Conservation (phyloP, 2,113 vertebrate species). For the Speoplatyrhinus poulsoni region DNA sequence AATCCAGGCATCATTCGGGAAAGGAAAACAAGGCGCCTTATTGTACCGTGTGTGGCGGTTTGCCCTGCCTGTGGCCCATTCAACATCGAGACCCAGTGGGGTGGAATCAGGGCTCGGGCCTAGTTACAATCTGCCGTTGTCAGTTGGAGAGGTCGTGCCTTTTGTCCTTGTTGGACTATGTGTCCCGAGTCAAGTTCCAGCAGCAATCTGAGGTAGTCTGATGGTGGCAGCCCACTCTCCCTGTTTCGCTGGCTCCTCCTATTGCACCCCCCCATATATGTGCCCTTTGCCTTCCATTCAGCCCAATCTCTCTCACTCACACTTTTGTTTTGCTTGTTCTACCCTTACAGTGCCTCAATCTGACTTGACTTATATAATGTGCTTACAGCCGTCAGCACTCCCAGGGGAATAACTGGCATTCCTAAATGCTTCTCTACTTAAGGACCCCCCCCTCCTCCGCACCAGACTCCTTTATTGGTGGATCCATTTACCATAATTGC, state of each 20-base stretch:
- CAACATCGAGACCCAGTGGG: constrained; percentile 1
- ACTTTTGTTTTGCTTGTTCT: constrained; percentile 29
- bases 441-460: neutral
- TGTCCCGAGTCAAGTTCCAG: constrained; percentile 26
- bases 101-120: neutral
- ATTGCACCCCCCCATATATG: constrained; percentile 18
- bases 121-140: neutral
- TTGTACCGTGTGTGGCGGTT: constrained; percentile 4
- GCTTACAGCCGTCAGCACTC: constrained; percentile 38
- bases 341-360: constrained; percentile 43
- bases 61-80: constrained; percentile 1
- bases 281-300: constrained; percentile 42
- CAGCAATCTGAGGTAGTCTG: constrained; percentile 28
- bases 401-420: constrained; percentile 49
- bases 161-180: constrained; percentile 31
- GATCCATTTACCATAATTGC: constrained; percentile 57
- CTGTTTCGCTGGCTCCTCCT: constrained; percentile 26
- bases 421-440: constrained; percentile 45
- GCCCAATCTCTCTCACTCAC: constrained; percentile 11
- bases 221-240: constrained; percentile 36
- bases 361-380: constrained; percentile 60
- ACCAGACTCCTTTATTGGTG: constrained; percentile 36
- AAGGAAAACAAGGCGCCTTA: constrained; percentile 9
- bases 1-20: constrained; percentile 17
- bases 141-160: neutral